These are phyloP conservation scores for Pogonus chalceus DNA, from an alignment of 1,140 invertebrate genomes.

Conservation along the genomic window DNA sequence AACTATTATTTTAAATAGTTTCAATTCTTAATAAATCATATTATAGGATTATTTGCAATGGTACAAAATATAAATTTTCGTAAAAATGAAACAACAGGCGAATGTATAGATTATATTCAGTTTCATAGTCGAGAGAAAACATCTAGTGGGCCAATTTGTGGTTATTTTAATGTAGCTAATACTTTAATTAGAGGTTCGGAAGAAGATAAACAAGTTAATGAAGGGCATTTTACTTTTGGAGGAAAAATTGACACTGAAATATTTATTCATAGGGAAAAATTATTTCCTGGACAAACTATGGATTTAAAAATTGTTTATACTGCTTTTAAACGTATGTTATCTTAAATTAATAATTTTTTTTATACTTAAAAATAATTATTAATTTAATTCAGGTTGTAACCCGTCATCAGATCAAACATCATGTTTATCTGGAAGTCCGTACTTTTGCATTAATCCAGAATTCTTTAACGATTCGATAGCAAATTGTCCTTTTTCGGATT, in stretches of 20 bases:
- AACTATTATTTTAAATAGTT: neutral
- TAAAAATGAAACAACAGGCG: constrained; percentile 14
- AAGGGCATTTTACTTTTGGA: constrained; percentile 8
- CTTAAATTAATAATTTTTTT: neutral
- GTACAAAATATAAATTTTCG: constrained; percentile 19
- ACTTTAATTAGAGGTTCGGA: constrained; percentile 14
- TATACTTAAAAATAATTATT: neutral
- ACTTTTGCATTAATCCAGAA: constrained; percentile 17
- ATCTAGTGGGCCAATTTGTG: neutral
- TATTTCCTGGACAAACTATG: constrained; percentile 10
- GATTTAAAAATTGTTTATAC: constrained; percentile 18
- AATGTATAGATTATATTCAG: constrained; percentile 20
- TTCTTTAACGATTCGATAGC: constrained; percentile 18
- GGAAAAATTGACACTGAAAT: constrained; percentile 15
- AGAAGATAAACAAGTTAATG: constrained; percentile 9
- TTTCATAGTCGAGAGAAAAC: constrained; percentile 14
- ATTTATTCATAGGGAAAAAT: constrained; percentile 11
- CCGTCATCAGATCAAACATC: neutral
- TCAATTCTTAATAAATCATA: neutral
- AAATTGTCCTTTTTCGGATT: constrained; percentile 19
- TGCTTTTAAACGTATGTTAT: constrained; percentile 14
- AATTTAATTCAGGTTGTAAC: constrained; percentile 13
- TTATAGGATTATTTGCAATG: constrained; percentile 15
- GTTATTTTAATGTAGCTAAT: neutral
- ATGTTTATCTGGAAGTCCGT: constrained; percentile 12